Evolutionary conservation across 2,888 invertebrate species (phyloP), one percentile per base, ranked within the genome.

Genomic region (Dryadula phaetusa): DNA sequence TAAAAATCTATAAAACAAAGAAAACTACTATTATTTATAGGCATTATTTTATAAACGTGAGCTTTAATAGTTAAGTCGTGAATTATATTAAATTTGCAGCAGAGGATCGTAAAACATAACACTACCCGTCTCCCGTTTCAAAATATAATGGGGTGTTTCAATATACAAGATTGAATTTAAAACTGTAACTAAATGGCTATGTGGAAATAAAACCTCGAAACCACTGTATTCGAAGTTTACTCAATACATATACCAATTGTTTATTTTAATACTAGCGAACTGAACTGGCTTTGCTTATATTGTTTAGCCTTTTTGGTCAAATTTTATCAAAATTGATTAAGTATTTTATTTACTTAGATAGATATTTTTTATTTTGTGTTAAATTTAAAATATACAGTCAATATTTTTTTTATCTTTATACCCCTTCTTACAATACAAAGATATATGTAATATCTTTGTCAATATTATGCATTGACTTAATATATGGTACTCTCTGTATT

Each of bases 11-110:
- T 12, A 28, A 44, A 40, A 40, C 10, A 3, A 44, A 25, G 16
- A 28, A 16, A 25, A 10, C n/a, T 16, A 25, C 0, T 40, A 25
- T 32, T 60, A 28, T 28, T 60, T 32, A 14, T 32, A 44, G 44
- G 44, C 14, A 32, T 18, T 44, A 44, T 42, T 32, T 46, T 66
- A 49, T 25, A 37, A 66, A 62, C 62, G 54, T 22, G 28, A 34
- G 62, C 44, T 54, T 46, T 42, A 54, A 67, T 58, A 62, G 65
- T 63, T 46, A 28, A 62, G 54, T 67, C 40, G 62, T 68, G 65
- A 68, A 70, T 66, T 56, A 74, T 70, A 74, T 74, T 72, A 71
- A 73, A 70, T 72, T 69, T 62, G 68, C 69, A 67, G 62, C 54
- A 53, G 70, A 69, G 66, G 46, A 54, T 74, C 71, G 68, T 72